Base-by-base conservation (phyloP, 2,888 invertebrate species). In the Hemicrepidius hirtus region DNA sequence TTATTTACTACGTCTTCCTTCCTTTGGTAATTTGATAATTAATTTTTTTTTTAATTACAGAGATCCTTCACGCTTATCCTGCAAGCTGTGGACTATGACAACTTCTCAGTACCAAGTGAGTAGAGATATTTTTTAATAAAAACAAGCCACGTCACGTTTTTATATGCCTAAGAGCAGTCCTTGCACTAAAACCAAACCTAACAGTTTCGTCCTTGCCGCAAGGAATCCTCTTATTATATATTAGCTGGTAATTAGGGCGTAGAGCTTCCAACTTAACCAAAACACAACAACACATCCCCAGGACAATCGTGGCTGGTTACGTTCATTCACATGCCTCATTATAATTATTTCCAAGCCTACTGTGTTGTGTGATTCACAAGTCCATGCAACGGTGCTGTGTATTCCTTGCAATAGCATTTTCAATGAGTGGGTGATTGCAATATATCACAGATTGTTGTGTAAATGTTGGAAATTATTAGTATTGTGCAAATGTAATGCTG, bases 51-150 rank as follows among this genome's bases (percentile, higher is more conserved):
- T 84, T 82, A 84, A 85, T 92, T 92, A 80, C 93, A 95, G 97
- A 93, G 96, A 87, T 95, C 96, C 81, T 97, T 97, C 89, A 97
- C 97, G 81, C 90, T 97, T 84, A 96, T 97, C 82, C 91, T 97
- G 82, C 96, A 96, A 88, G 96, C 96, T 76, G 92, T 95, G 90
- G 96, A 97, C 88, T 92, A 94, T 87, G 91, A 89, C 87, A 92
- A 93, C 86, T 91, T 91, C 86, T 90, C 93, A 72, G 89, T 90
- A 83, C 90, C 93, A 83, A 92, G 94, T 93, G 87, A 92, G 90
- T 88, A 55, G 4, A 28, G 24, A 28, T n/a, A n/a, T n/a, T 46
- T 41, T 44, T 18, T n/a, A 32, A 13, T 41, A 41, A 6, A 1
- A 41, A 41, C n/a, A 16, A 16, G 9, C 32, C 5, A 32, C 32